Conservation (phyloP, 2,797 vertebrate species). For the Sciurus vulgaris region DNA sequence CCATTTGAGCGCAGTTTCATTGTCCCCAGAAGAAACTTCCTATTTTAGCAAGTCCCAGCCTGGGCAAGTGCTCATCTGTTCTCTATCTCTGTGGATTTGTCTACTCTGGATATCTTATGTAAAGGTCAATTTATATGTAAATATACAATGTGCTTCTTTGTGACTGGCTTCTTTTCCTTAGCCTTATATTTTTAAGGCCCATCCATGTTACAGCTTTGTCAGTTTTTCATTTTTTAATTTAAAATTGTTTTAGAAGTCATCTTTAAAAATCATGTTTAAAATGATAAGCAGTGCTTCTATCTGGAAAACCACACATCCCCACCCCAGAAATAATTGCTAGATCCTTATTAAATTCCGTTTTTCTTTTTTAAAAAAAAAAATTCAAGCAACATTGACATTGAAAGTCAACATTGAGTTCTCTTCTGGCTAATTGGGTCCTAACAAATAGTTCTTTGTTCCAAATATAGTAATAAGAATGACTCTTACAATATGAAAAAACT, state of each 20-base stretch:
- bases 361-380: background rate
- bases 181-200: too few relatives aligned
- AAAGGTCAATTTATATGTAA: background rate
- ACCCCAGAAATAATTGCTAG: background rate
- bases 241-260: slow-evolving; percentile 19
- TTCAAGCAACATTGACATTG: background rate
- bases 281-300: background rate
- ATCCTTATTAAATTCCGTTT: background rate
- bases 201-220: background rate
- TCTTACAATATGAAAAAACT: background rate
- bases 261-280: background rate
- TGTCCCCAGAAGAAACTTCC: background rate
- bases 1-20: background rate
- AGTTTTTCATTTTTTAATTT: background rate
- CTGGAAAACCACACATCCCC: background rate
- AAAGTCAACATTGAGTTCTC: background rate
- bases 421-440: background rate
- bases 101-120: background rate
- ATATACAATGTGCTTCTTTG: background rate
- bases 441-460: slow-evolving; percentile 45
- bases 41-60: background rate
- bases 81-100: background rate
- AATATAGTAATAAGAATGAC: background rate
- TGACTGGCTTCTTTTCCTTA: too few relatives aligned
- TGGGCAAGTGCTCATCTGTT: background rate